Evolutionary conservation across 2,113 vertebrate genomes (phyloP).

Genomic region (Todiramphus chloris): DNA sequence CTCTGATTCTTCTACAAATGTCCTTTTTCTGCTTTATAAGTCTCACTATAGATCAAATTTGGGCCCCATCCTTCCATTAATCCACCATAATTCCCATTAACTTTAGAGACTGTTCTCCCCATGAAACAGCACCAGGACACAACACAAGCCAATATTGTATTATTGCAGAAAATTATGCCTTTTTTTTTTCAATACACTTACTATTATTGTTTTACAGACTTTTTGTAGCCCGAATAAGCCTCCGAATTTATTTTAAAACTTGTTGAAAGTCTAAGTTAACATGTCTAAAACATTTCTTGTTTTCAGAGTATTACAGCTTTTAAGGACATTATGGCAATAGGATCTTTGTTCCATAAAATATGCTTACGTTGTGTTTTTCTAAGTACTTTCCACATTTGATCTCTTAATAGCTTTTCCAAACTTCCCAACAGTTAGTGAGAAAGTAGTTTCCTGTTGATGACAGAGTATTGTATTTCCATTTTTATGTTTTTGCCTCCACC

Average conservation of each 20-base stretch:
- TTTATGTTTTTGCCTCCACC: not conserved
- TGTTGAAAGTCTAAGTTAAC: not conserved
- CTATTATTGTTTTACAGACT: not conserved
- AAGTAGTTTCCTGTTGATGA: not conserved
- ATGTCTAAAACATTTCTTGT: not conserved
- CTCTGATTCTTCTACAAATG: not conserved
- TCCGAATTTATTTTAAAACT: not conserved
- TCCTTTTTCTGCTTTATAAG: not conserved
- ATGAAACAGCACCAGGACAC: not conserved
- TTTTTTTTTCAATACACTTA: not conserved
- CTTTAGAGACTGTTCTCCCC: not conserved
- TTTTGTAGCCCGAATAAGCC: not conserved
- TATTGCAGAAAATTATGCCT: not conserved
- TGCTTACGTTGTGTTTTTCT: not conserved
- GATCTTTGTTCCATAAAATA: not conserved
- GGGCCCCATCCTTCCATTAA: not conserved
- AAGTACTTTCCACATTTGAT: not conserved
- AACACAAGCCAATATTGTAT: not conserved
- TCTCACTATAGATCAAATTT: not conserved
- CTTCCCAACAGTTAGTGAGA: not conserved
- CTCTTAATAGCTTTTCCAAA: not conserved
- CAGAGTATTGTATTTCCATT: not conserved
- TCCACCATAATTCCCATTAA: not conserved
- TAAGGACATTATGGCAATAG: not conserved
- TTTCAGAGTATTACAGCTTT: not conserved